Percentiles rank a stretch among this genome's conserved stretches.
These are phyloP conservation scores for Acipenser ruthenus DNA, from an alignment of 2,797 vertebrate genomes.

Conservation along the genomic window DNA sequence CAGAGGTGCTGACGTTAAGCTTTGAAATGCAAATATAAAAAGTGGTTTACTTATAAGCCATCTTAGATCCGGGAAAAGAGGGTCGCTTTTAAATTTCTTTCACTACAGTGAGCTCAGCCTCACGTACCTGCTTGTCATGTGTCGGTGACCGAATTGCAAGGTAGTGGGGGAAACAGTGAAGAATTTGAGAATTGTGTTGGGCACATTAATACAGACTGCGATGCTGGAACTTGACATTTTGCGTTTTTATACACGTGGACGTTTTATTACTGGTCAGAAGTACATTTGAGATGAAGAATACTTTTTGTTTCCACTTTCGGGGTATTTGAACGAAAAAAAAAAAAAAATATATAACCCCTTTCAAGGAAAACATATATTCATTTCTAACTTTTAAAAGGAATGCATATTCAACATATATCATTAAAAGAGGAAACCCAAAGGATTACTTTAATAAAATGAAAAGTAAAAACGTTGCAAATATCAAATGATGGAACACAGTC, in stretches of 20 bases:
- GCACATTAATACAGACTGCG: too few species aligned
- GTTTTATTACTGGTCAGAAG: too few species aligned
- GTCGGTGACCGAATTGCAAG: slow-evolving; percentile 38
- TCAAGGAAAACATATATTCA: too few species aligned
- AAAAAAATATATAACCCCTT: too few species aligned
- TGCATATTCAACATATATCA: background rate
- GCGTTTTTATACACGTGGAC: too few species aligned
- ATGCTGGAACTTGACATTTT: too few species aligned
- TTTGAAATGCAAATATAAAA: slow-evolving; percentile 16
- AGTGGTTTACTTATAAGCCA: slow-evolving; percentile 5
- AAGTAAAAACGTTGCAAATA: slow-evolving; percentile 1
- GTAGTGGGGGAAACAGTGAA: slow-evolving; percentile 33
- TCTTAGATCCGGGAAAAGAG: too few species aligned
- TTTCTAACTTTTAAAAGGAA: slow-evolving; percentile 1
- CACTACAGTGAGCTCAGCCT: slow-evolving; percentile 6
- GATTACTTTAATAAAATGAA: background rate
- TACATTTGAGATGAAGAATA: too few species aligned
- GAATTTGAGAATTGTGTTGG: too few species aligned
- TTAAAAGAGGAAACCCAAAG: background rate
- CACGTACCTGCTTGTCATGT: slow-evolving; percentile 10
- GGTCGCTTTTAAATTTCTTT: too few species aligned
- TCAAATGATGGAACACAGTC: slow-evolving; percentile 9
- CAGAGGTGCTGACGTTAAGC: slow-evolving; percentile 24
- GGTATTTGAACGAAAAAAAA: too few species aligned
- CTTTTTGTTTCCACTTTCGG: too few species aligned